Base-by-base conservation (phyloP, 2,888 invertebrate species). In the Matsumyia berberina region DNA sequence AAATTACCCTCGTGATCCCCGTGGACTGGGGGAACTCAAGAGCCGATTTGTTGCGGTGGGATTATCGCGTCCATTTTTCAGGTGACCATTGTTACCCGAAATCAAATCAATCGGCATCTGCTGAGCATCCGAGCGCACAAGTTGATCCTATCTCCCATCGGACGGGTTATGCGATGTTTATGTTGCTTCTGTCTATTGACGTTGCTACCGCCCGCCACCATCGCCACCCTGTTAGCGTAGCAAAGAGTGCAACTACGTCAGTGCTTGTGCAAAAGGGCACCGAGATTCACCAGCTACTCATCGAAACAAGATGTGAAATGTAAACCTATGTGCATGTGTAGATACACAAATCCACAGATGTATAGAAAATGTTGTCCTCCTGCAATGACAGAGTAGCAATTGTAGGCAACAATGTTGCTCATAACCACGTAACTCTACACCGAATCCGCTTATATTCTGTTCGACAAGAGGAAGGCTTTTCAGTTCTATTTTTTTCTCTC, bases 321-420 rank as follows among this genome's bases (percentile, higher is more conserved):
- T 8, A 42, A 42, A 33, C 11, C 39, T 39, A n/a, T n/a, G n/a
- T n/a, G n/a, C n/a, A n/a, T 42, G 44, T 12, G 9, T 33, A 39
- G 12, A 37, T 44, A 11, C 42, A 46, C 42, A 53, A 53, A 73
- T 24, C 24, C 24, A 24, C 24, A 24, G 24, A 24, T 24, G 4
- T 57, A 74, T 31, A 17, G 57, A 35, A 57, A 31, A 17, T 57
- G 46, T 42, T 8, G 46, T 67, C 58, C 33, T 37, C 57, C 69
- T 76, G 24, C 62, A 76, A 69, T 69, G 57, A 69, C 44, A 31
- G 46, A 17, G 42, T 4, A 24, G 24, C 53, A 1, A 73, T 58
- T 77, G 58, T 49, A 11, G 77, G 77, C 81, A 81, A 58, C 70
- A 77, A 77, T 77, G 81, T 62, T 29, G 24, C 53, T 17, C n/a